A percentile compares a stretch with the other conserved stretches of the same genome.
phyloP scores from a whole-genome alignment of 2,113 vertebrate genomes.

The Dissostichus mawsoni region DNA sequence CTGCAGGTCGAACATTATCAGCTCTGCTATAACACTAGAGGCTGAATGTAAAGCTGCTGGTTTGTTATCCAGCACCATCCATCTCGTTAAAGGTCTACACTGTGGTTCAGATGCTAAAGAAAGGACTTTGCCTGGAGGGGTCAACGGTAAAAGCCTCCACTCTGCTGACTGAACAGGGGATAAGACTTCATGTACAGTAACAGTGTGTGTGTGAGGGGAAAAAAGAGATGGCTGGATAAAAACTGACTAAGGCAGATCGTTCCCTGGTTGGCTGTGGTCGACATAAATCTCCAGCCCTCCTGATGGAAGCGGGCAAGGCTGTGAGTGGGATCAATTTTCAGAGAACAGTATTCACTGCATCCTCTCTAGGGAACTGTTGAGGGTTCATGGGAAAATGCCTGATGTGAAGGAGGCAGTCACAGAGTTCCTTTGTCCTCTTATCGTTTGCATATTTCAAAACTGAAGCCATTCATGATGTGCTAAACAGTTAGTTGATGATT shows the following conservation, averaged over 20 bases:
- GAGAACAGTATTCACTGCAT: constrained; percentile 36
- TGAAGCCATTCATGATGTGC: background rate
- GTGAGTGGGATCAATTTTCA: constrained; percentile 64
- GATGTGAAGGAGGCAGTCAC: constrained; percentile 8
- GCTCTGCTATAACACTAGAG: constrained; percentile 33
- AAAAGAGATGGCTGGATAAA: constrained; percentile 30
- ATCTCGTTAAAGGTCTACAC: constrained; percentile 68
- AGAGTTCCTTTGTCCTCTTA: background rate
- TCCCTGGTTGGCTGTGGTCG: constrained; percentile 56
- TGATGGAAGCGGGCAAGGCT: constrained; percentile 40
- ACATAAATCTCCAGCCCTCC: constrained; percentile 62
- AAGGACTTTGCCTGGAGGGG: constrained; percentile 44
- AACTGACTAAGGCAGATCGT: constrained; percentile 63
- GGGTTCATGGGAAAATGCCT: constrained; percentile 44
- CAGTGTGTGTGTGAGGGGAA: too few relatives aligned
- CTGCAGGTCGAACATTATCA: constrained; percentile 24
- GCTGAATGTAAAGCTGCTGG: constrained; percentile 32
- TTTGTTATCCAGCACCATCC: constrained; percentile 53
- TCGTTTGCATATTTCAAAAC: background rate
- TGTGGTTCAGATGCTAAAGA: constrained; percentile 51
- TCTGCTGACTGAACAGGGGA: constrained; percentile 69
- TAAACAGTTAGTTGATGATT: background rate
- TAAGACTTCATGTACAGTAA: constrained; percentile 29
- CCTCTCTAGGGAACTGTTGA: constrained; percentile 27
- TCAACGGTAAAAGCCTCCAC: constrained; percentile 56